Evolutionary conservation across 2,888 invertebrate genomes (phyloP), one percentile per base, ranked within the genome.

Genomic region (Ophion ellenae): DNA sequence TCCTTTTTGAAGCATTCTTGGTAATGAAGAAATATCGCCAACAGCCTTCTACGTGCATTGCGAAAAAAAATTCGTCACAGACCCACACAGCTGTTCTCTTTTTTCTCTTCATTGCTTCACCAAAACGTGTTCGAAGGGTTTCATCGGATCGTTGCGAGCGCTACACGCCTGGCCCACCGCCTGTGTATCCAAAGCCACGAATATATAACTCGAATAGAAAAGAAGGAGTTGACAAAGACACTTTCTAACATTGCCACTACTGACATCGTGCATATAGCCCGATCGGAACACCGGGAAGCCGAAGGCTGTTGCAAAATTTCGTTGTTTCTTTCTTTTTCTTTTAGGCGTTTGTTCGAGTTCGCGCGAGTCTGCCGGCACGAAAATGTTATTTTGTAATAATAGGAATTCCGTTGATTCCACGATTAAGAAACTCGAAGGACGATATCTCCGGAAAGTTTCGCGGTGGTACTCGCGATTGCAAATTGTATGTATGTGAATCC

Each of bases 171-270:
- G 59, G 40, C 59, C 70, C 74, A 70, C 76, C 81, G 71, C 47
- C 14, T 57, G 17, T 24, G 61, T 63, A 59, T 47, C n/a, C 14
- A 76, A 36, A 32, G 36, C 53, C 36, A 32, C 67, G 67, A 36
- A 79, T 75, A 77, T 57, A 45, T 71, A 81, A 79, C 66, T 40
- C 53, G 45, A 67, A 45, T 36, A 32, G 71, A 69, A 66, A 67
- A 81, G 73, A 83, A 79, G 82, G 73, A 80, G 47, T 77, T 28
- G 67, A 73, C 76, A 79, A 86, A 81, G 75, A 81, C 78, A 86
- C 86, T 86, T 86, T 86, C 86, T 83, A 86, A 81, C 83, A 84
- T 84, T 81, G 78, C 76, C 73, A 73, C 85, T 71, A 66, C 67
- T 76, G 80, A 80, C 66, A 66, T 73, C 63, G 59, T 53, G 45